Percentiles rank a stretch among this genome's conserved stretches.
Conservation (phyloP, 2,888 invertebrate genomes). For the Adineta ricciae region DNA sequence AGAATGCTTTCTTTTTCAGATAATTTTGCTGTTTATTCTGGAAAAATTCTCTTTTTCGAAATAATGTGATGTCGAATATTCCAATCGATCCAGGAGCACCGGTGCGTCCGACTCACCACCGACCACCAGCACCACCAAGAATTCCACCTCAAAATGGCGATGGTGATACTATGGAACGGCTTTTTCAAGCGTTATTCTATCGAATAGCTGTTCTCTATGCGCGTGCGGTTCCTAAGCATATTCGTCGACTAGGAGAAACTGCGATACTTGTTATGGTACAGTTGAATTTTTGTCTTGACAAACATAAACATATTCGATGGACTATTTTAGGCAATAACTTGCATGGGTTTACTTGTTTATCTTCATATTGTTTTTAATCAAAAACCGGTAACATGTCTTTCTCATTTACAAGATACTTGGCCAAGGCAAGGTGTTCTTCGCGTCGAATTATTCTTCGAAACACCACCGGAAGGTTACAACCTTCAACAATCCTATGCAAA, state of each 20-base stretch:
- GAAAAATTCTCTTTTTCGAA: no score
- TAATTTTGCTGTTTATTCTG: no score
- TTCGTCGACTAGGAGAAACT: conserved; percentile 72
- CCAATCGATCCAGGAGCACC: neutral
- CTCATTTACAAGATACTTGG: conserved; percentile 73
- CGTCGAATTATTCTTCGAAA: conserved; percentile 64
- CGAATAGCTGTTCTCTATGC: conserved; percentile 83
- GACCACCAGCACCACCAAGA: neutral
- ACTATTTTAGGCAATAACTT: conserved; percentile 58
- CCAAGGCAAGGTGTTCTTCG: conserved; percentile 84
- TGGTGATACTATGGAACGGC: conserved; percentile 54
- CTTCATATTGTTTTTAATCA: conserved; percentile 87
- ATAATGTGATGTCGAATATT: neutral
- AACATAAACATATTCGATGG: no score
- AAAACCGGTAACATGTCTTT: conserved; percentile 81
- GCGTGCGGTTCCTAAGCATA: conserved; percentile 69
- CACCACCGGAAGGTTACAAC: conserved; percentile 58
- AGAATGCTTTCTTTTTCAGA: no score
- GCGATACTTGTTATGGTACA: conserved; percentile 65
- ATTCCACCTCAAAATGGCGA: neutral
- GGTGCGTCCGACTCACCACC: neutral
- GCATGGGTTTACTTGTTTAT: conserved; percentile 81
- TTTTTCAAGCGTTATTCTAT: conserved; percentile 90
- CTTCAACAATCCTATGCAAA: conserved; percentile 73
- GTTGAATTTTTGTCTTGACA: no score